Evolutionary conservation across 2,888 invertebrate genomes (phyloP).

Genomic region (Dascillus cervinus): DNA sequence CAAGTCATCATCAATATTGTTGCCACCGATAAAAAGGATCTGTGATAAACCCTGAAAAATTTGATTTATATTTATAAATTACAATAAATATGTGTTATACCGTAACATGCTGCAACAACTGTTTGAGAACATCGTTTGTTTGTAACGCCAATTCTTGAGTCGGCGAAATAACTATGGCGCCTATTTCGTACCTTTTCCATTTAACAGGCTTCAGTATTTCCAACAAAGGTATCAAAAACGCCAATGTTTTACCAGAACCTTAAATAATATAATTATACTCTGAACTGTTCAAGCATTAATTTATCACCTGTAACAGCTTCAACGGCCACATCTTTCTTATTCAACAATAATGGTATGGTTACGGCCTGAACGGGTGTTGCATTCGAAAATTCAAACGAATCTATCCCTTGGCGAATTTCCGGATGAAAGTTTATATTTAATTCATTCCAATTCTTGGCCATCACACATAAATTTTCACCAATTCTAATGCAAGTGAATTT

Average conservation of each 20-base stretch:
- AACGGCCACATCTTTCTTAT: constrained; percentile 93
- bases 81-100: constrained; percentile 30
- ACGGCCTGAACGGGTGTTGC: constrained; percentile 71
- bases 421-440: constrained; percentile 41
- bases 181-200: constrained; percentile 69
- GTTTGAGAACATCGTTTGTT: constrained; percentile 60
- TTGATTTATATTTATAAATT: not conserved
- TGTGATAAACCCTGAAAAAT: constrained; percentile 43
- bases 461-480: constrained; percentile 13
- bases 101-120: constrained; percentile 43
- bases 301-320: constrained; percentile 92
- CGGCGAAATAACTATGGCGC: constrained; percentile 87
- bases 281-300: too few relatives aligned
- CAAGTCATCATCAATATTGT: constrained; percentile 68
- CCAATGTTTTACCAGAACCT: constrained; percentile 96
- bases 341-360: constrained; percentile 79
- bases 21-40: constrained; percentile 74
- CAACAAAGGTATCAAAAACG: constrained; percentile 87
- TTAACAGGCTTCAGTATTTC: constrained; percentile 68
- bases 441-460: constrained; percentile 44
- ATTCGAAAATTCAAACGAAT: constrained; percentile 45
- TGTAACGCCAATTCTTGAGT: constrained; percentile 93
- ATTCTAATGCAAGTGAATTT: too few relatives aligned
- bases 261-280: constrained; percentile 7
- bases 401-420: constrained; percentile 42